Percentiles rank a stretch among this genome's conserved stretches.
Conservation (phyloP, 1,140 invertebrate species). For the Ceratoteleas bidentatus region DNA sequence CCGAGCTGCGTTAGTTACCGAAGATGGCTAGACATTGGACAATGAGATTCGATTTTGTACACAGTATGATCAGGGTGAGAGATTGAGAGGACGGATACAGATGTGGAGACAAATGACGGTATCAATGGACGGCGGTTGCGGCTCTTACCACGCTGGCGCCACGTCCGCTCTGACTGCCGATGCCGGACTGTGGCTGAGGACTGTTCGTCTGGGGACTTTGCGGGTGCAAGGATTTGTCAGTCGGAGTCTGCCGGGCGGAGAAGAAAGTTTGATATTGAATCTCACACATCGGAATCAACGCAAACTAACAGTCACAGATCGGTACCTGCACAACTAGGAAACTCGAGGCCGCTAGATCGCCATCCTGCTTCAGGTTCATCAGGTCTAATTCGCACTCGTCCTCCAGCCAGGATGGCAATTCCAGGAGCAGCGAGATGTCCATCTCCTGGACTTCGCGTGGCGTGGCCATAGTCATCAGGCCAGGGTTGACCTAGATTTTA, state of each 20-base stretch:
- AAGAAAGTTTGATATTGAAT: neutral
- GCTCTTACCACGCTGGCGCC: constrained; percentile 92
- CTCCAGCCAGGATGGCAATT: constrained; percentile 94
- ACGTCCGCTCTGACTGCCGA: constrained; percentile 92
- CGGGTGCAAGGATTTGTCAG: constrained; percentile 84
- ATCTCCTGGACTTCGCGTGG: constrained; percentile 98
- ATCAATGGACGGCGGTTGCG: neutral
- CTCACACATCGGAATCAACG: neutral
- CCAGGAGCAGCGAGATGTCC: constrained; percentile 94
- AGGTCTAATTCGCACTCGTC: constrained; percentile 98
- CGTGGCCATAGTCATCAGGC: constrained; percentile 94
- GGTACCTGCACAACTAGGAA: constrained; percentile 93
- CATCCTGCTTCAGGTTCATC: constrained; percentile 90
- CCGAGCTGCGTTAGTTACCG: constrained; percentile 7
- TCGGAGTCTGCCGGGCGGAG: constrained; percentile 81
- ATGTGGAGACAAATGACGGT: constrained; percentile 35
- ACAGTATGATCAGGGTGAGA: constrained; percentile 14
- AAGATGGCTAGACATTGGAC: constrained; percentile 26
- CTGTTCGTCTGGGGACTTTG: constrained; percentile 82
- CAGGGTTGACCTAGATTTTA: constrained; percentile 86
- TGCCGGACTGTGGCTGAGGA: constrained; percentile 83
- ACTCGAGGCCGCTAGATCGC: constrained; percentile 87
- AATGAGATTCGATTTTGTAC: constrained; percentile 41
- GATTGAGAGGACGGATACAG: constrained; percentile 13
- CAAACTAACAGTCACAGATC: neutral